A percentile compares a stretch with the other conserved stretches of the same genome.
These are phyloP conservation scores for Urocolius indicus DNA, from an alignment of 2,113 vertebrate species.

Conservation along the genomic window DNA sequence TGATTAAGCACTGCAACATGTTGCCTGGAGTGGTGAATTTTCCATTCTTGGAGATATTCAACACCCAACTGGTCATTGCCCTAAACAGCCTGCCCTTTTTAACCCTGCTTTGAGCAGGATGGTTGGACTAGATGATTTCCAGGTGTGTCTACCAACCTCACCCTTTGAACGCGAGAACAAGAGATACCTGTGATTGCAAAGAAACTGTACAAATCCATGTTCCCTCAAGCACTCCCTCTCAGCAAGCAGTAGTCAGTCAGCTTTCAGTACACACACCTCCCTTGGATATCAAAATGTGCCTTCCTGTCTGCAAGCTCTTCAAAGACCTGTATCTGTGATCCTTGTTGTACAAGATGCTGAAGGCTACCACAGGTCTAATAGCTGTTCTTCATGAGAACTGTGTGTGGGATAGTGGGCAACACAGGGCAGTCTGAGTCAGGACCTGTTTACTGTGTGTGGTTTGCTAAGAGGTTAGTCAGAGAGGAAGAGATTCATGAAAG, in stretches of 20 bases:
- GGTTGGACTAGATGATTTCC: not conserved
- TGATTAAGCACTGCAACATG: not conserved
- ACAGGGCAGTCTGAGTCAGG: not conserved
- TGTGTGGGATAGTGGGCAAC: fast-evolving
- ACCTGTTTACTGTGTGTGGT: fast-evolving
- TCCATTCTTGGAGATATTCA: not conserved
- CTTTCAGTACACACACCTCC: not conserved
- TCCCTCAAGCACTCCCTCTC: not conserved
- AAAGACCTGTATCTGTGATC: not conserved
- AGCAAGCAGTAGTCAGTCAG: not conserved
- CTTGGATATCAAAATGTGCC: too few relatives aligned
- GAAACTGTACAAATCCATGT: fast-evolving
- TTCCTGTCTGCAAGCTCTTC: not conserved
- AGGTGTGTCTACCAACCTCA: not conserved
- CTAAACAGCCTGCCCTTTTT: not conserved
- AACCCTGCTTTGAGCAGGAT: not conserved
- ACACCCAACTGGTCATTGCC: too few relatives aligned
- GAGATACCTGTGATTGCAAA: not conserved
- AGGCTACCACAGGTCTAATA: not conserved
- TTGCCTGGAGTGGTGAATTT: not conserved
- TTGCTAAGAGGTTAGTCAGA: not conserved
- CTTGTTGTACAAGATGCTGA: not conserved
- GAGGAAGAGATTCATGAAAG: not conserved
- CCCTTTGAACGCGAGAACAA: not conserved
- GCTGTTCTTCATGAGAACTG: not conserved